A percentile compares a stretch with the other conserved stretches of the same genome.
Evolutionary conservation across 1,140 invertebrate species (phyloP).

Genomic region (Argopecten irradians): DNA sequence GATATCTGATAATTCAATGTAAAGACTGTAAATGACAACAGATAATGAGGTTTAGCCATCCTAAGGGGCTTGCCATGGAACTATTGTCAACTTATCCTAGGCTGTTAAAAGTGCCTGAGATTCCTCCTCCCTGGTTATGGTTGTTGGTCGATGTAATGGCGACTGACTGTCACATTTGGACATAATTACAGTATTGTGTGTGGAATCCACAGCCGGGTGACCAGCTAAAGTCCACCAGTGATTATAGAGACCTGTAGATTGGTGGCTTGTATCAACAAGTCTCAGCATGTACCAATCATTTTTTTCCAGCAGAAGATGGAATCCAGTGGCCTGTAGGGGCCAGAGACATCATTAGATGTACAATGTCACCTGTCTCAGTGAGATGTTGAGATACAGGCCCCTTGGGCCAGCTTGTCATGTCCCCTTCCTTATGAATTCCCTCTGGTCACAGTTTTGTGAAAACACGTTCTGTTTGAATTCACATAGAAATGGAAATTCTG

Average conservation of each 20-base stretch:
- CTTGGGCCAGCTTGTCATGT: neutral
- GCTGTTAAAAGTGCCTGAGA: conserved; percentile 1
- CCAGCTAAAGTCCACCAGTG: neutral
- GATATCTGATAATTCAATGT: neutral
- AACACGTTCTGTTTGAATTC: neutral
- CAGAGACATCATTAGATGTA: neutral
- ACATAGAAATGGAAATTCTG: neutral
- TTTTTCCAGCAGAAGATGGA: neutral
- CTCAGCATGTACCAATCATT: neutral
- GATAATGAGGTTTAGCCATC: conserved; percentile 9
- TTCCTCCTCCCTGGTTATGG: neutral
- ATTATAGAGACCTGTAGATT: neutral
- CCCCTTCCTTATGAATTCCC: neutral
- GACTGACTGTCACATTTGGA: neutral
- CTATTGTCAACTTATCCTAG: neutral
- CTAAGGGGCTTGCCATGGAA: neutral
- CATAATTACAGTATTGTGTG: neutral
- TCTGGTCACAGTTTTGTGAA: neutral
- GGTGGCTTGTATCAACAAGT: neutral
- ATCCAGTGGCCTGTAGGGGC: neutral
- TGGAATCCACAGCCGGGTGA: neutral
- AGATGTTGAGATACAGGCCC: neutral
- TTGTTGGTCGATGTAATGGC: neutral
- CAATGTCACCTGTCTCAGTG: neutral
- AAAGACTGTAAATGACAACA: conserved; percentile 16